Evolutionary conservation across 2,797 vertebrate species (phyloP).

Genomic region (Hybognathus amarus): DNA sequence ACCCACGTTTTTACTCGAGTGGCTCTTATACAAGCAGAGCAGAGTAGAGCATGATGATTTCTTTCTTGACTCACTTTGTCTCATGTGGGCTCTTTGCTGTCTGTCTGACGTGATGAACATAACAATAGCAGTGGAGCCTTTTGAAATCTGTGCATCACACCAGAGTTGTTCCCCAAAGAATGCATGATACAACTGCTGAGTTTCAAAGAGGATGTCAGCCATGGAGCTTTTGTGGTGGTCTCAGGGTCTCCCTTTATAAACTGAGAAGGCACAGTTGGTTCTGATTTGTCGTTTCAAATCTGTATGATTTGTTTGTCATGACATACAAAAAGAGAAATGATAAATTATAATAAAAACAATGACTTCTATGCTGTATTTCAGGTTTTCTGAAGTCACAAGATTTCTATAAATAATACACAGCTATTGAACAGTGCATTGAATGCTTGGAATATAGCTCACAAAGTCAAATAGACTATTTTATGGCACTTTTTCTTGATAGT

Average conservation of each 20-base stretch:
- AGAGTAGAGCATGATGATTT: constrained; percentile 8
- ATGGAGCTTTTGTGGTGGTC: constrained; percentile 13
- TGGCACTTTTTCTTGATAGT: constrained; percentile 1
- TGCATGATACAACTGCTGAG: constrained; percentile 2
- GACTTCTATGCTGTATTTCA: not conserved
- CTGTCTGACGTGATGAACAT: constrained; percentile 18
- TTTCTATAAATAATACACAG: not conserved
- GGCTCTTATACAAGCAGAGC: not conserved
- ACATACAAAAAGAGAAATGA: not conserved
- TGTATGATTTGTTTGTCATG: not conserved
- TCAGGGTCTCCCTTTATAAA: not conserved
- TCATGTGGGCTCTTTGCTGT: constrained; percentile 13
- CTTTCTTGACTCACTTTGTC: constrained; percentile 15
- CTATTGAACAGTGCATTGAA: not conserved
- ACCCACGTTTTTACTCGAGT: not conserved
- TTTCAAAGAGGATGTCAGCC: constrained; percentile 17
- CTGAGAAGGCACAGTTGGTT: not conserved
- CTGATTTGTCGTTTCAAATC: not conserved
- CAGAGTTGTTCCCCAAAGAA: constrained; percentile 14
- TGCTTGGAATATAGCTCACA: not conserved
- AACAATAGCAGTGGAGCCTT: constrained; percentile 14
- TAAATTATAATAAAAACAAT: not conserved
- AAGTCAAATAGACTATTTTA: not conserved
- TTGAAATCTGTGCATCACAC: constrained; percentile 28
- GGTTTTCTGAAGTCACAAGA: not conserved